Conservation (phyloP, 2,797 vertebrate genomes). For the Leucoraja ocellata region DNA sequence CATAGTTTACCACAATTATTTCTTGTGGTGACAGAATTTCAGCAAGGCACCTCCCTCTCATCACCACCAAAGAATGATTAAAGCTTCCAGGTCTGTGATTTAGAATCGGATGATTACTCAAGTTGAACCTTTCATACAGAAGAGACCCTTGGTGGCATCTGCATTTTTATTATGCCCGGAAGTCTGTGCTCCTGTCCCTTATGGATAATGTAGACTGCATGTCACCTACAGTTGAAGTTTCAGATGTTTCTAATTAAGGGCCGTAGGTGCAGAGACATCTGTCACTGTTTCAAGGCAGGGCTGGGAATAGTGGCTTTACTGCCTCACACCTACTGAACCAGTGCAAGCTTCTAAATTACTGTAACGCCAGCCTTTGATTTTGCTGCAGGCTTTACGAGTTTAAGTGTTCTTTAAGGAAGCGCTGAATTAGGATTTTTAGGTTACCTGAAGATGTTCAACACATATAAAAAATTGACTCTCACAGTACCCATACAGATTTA, state of each 20-base stretch:
- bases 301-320: constrained; percentile 5
- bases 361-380: background rate
- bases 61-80: too few relatives aligned
- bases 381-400: background rate
- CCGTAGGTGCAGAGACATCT: background rate
- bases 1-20: too few relatives aligned
- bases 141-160: too few relatives aligned
- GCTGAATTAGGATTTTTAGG: background rate
- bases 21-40: too few relatives aligned
- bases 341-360: background rate
- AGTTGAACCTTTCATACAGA: too few relatives aligned
- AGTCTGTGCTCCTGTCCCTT: too few relatives aligned
- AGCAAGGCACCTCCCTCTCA: too few relatives aligned
- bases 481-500: background rate
- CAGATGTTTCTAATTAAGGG: background rate
- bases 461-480: background rate
- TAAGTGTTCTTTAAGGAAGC: background rate
- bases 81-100: too few relatives aligned
- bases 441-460: background rate
- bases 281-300: background rate
- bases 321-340: background rate
- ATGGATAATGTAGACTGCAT: too few relatives aligned
- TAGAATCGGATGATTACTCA: too few relatives aligned
- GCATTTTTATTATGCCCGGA: too few relatives aligned
- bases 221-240: background rate